phyloP scores from a whole-genome alignment of 2,113 vertebrate species.

The Thomomys bottae region DNA sequence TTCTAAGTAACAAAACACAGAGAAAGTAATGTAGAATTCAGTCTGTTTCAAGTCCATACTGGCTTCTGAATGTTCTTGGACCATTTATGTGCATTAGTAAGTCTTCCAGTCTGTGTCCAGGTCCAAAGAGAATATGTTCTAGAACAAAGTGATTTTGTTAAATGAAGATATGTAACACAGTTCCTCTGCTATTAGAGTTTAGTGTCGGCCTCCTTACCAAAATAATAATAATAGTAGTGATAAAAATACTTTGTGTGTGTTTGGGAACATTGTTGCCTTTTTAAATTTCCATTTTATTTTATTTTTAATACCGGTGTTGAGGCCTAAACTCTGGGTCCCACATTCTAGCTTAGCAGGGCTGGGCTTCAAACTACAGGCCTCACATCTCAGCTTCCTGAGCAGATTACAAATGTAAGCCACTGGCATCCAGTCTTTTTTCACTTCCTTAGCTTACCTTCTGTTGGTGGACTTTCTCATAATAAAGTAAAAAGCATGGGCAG shows the following conservation, averaged over 20 bases:
- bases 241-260: too few species aligned
- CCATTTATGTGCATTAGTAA: neutral
- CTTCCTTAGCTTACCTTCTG: slow-evolving; percentile 3
- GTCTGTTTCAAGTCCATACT: neutral
- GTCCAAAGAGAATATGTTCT: too few species aligned
- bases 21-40: neutral
- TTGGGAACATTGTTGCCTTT: neutral
- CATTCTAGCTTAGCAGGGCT: too few species aligned
- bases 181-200: too few species aligned
- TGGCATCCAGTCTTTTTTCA: neutral
- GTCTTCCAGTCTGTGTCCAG: neutral
- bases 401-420: too few species aligned
- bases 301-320: too few species aligned
- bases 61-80: neutral
- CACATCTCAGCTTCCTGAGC: too few species aligned
- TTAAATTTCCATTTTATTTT: neutral
- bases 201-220: neutral
- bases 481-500: neutral
- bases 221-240: too few species aligned
- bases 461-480: neutral
- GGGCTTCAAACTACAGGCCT: too few species aligned
- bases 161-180: neutral
- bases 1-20: neutral
- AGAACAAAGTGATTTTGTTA: neutral
- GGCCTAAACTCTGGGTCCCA: too few species aligned